A percentile compares a stretch with the other conserved stretches of the same genome.
These are phyloP conservation scores for Hipposideros armiger DNA, from an alignment of 2,113 vertebrate species.

Conservation along the genomic window DNA sequence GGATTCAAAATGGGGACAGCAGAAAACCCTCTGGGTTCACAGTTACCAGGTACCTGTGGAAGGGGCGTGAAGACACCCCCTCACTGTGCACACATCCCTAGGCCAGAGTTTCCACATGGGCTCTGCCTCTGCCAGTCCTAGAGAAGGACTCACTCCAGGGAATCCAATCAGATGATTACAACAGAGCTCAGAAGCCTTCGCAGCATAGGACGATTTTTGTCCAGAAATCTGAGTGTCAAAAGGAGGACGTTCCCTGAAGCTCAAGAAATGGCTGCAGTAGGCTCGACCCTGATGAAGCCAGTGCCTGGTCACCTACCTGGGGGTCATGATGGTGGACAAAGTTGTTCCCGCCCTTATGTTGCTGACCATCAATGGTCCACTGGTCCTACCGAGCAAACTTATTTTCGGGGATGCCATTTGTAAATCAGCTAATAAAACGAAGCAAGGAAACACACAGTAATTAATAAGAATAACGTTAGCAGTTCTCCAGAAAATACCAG, in stretches of 20 bases:
- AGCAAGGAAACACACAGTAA: neutral
- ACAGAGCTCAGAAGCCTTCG: neutral
- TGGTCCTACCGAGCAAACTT: neutral
- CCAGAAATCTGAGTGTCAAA: neutral
- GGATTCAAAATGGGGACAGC: neutral
- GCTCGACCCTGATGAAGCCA: neutral
- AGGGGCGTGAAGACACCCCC: neutral
- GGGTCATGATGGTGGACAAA: neutral
- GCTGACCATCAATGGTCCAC: neutral
- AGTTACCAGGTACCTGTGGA: too few species aligned
- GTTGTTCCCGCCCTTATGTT: neutral
- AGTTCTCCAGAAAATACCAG: neutral
- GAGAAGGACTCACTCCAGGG: neutral
- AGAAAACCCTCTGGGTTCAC: neutral
- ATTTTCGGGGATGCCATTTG: neutral
- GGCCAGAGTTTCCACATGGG: neutral
- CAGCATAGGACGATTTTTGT: neutral
- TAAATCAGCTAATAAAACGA: neutral
- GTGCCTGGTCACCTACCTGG: too few species aligned
- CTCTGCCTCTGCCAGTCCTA: neutral
- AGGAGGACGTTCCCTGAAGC: neutral
- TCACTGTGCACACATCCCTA: too few species aligned
- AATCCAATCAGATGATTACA: neutral
- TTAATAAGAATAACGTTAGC: neutral
- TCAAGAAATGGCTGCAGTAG: neutral